Percentiles rank a stretch among this genome's conserved stretches.
phyloP scores from a whole-genome alignment of 2,797 vertebrate species.

The Pelobates cultripes region DNA sequence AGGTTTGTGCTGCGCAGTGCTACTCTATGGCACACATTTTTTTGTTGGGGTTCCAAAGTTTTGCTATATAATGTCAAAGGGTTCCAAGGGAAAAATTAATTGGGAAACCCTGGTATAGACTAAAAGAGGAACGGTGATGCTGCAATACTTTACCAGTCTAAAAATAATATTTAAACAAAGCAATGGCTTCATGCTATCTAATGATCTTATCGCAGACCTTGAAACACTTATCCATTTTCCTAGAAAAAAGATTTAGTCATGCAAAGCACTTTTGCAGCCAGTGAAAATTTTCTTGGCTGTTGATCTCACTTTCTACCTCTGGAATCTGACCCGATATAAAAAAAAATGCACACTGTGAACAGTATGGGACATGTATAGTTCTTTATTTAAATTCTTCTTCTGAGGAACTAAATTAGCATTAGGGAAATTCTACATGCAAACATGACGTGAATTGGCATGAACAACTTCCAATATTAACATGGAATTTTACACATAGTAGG shows the following conservation, averaged over 20 bases:
- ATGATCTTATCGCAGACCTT: constrained; percentile 70
- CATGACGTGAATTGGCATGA: too few species aligned
- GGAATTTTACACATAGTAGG: too few species aligned
- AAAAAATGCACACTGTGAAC: constrained; percentile 66
- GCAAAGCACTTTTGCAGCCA: constrained; percentile 73
- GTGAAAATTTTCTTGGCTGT: constrained; percentile 73
- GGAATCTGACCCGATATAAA: constrained; percentile 73
- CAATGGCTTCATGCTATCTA: constrained; percentile 60
- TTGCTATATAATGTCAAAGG: too few species aligned
- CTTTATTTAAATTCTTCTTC: background rate
- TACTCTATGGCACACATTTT: too few species aligned
- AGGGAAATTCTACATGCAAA: too few species aligned
- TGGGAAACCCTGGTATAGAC: too few species aligned
- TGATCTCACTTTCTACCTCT: constrained; percentile 66
- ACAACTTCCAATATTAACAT: too few species aligned
- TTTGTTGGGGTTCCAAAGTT: too few species aligned
- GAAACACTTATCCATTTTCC: constrained; percentile 67
- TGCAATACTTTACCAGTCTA: constrained; percentile 23
- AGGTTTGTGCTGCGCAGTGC: too few species aligned
- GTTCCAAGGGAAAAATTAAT: too few species aligned
- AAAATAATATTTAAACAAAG: constrained; percentile 51
- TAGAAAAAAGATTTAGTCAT: constrained; percentile 67
- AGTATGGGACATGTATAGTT: background rate
- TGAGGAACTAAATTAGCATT: too few species aligned
- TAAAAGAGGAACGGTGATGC: background rate